Percentiles rank a stretch among this genome's conserved stretches.
Conservation (phyloP, 2,113 vertebrate genomes). For the Gymnobelideus leadbeateri region DNA sequence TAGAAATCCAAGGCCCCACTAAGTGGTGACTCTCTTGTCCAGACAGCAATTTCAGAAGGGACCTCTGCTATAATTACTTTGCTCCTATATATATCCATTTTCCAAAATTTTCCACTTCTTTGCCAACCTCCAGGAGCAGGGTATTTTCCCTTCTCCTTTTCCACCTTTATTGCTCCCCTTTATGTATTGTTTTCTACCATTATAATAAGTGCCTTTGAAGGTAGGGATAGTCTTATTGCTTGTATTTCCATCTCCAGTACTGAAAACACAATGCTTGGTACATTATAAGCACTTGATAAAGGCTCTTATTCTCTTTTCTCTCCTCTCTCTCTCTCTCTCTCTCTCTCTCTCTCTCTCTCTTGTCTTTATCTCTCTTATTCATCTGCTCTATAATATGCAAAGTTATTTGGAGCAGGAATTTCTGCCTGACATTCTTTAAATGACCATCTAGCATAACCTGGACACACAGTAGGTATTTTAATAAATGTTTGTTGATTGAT, state of each 20-base stretch:
- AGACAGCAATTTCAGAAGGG: no score
- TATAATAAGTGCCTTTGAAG: neutral
- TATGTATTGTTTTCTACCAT: neutral
- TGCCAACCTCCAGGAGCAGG: neutral
- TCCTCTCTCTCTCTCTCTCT: no score
- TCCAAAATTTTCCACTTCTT: neutral
- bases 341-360: no score
- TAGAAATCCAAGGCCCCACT: neutral
- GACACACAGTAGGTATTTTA: neutral
- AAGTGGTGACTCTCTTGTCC: neutral
- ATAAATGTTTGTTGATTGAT: neutral
- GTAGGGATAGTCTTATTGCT: neutral
- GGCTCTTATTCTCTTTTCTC: neutral
- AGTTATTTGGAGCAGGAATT: neutral
- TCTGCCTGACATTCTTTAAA: neutral
- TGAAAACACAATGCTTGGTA: neutral
- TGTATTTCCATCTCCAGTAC: neutral
- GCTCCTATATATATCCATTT: neutral
- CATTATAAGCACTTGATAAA: neutral
- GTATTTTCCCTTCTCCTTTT: neutral
- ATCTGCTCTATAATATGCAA: neutral
- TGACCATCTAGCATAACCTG: neutral
- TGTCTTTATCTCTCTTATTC: neutral
- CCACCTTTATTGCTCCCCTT: neutral
- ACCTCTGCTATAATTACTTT: neutral